Evolutionary conservation across 1,140 invertebrate species (phyloP).

Genomic region (Calephelis virginiensis): DNA sequence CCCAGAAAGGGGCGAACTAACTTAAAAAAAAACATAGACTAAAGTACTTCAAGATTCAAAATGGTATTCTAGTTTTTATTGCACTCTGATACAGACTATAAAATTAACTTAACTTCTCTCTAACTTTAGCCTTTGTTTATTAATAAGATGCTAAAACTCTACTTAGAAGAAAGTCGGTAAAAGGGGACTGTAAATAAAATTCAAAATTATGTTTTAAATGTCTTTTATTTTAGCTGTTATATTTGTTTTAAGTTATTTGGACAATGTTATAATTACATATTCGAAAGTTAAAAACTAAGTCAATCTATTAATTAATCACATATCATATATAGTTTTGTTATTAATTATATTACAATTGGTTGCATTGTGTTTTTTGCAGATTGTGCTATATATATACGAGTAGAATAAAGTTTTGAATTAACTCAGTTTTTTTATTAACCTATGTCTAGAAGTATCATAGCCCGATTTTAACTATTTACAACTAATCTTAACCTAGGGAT

Average conservation of each 20-base stretch:
- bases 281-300: slow-evolving; percentile 61
- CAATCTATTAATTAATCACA: slow-evolving; percentile 66
- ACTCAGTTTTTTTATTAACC: slow-evolving; percentile 27
- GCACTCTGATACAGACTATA: no score
- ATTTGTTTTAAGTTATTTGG: slow-evolving; percentile 49
- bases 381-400: slow-evolving; percentile 51
- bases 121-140: no score
- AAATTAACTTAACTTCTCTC: no score
- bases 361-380: slow-evolving; percentile 70
- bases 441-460: not conserved
- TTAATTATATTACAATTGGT: slow-evolving; percentile 59
- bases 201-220: slow-evolving; percentile 65
- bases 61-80: no score
- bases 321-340: slow-evolving; percentile 73
- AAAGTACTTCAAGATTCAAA: no score
- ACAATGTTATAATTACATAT: slow-evolving; percentile 40
- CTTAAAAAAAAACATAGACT: no score
- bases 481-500: not conserved
- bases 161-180: slow-evolving; percentile 11
- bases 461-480: not conserved
- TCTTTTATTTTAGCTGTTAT: slow-evolving; percentile 63
- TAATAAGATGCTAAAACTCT: not conserved
- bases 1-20: no score
- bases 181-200: slow-evolving; percentile 38
- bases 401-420: slow-evolving; percentile 63